phyloP scores from a whole-genome alignment of 2,113 vertebrate species.

The human (Homo sapiens) region GRCh38 chr9:86433501-86434000 shows the following conservation, averaged over 20 bases:
- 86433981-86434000: not conserved
- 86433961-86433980: slow-evolving; percentile 32
- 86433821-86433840: not conserved
- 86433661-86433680: not conserved
- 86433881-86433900: slow-evolving; percentile 36
- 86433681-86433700: not conserved
- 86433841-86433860: not conserved
- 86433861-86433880: not conserved
- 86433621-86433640: not conserved
- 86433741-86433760: not conserved
- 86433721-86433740: not conserved
- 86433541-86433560: not conserved
- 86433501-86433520: no score
- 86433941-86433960: slow-evolving; percentile 24
- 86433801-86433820: not conserved
- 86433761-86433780: not conserved
- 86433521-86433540: no score
- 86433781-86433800: not conserved
- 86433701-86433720: not conserved
- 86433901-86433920: slow-evolving; percentile 27
- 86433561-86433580: not conserved
- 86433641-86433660: not conserved
- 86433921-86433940: slow-evolving; percentile 13
- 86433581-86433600: not conserved
- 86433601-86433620: not conserved